Conservation (phyloP, 2,888 invertebrate genomes). For the Catocala nupta region DNA sequence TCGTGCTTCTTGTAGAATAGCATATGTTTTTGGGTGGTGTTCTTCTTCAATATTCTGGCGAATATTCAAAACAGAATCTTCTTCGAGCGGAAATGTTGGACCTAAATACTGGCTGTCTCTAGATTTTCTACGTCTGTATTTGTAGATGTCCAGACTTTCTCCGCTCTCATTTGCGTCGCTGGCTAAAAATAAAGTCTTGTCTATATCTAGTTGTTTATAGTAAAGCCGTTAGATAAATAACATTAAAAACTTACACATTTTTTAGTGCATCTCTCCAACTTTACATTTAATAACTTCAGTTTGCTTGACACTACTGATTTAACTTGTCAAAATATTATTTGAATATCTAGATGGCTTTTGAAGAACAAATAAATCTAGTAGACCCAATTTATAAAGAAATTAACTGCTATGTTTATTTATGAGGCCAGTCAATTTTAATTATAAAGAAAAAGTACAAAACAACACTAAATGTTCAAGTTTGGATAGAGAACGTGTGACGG, state of each 20-base stretch:
- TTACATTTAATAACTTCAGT: constrained; percentile 15
- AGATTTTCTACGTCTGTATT: constrained; percentile 63
- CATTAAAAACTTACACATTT: constrained; percentile 38
- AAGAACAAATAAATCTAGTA: constrained; percentile 47
- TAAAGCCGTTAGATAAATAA: neutral
- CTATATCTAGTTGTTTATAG: neutral
- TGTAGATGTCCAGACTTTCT: constrained; percentile 67
- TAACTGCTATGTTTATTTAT: constrained; percentile 30
- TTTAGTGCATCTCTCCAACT: neutral
- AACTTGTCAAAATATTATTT: constrained; percentile 38
- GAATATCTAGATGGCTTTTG: constrained; percentile 48
- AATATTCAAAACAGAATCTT: constrained; percentile 48
- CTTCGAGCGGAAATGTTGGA: constrained; percentile 36
- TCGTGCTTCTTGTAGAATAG: constrained; percentile 75
- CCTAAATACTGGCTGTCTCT: constrained; percentile 48
- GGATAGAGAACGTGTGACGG: too few relatives aligned
- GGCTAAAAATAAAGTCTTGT: constrained; percentile 26
- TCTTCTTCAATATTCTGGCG: constrained; percentile 60
- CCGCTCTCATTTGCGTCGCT: constrained; percentile 44
- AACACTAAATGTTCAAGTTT: too few relatives aligned
- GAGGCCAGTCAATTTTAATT: neutral
- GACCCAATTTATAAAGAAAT: constrained; percentile 36
- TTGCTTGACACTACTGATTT: constrained; percentile 17
- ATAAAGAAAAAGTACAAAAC: too few relatives aligned
- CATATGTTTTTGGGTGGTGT: constrained; percentile 70